Evolutionary conservation across 2,113 vertebrate species (phyloP).

Genomic region (Monopterus albus): DNA sequence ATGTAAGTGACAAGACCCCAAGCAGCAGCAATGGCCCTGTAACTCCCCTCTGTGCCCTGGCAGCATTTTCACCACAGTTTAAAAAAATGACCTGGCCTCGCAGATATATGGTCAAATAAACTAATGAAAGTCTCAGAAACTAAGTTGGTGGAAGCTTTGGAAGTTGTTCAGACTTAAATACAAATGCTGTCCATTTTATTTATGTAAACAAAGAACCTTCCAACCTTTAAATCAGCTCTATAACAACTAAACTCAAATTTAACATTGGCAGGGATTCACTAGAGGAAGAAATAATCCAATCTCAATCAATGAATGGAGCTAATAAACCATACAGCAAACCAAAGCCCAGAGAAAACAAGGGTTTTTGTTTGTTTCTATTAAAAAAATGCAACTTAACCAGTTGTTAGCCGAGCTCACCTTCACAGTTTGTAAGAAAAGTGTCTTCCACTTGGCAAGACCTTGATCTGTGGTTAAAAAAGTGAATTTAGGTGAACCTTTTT

Average conservation of each 20-base stretch:
- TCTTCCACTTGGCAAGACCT: too few relatives aligned
- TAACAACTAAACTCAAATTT: not conserved
- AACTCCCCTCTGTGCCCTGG: not conserved
- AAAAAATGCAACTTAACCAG: not conserved
- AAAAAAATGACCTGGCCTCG: slow-evolving; percentile 12
- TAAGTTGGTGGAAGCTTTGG: not conserved
- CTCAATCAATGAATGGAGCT: not conserved
- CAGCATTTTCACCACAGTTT: slow-evolving; percentile 1
- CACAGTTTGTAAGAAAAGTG: too few relatives aligned
- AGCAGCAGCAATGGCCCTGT: not conserved
- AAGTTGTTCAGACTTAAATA: not conserved
- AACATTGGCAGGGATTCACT: slow-evolving; percentile 3
- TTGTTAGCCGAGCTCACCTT: not conserved
- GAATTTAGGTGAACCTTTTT: too few relatives aligned
- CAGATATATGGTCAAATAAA: not conserved
- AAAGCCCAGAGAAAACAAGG: not conserved
- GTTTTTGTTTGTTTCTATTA: too few relatives aligned
- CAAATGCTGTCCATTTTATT: not conserved
- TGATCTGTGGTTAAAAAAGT: too few relatives aligned
- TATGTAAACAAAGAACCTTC: not conserved
- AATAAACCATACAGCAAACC: slow-evolving; percentile 8
- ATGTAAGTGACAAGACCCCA: not conserved
- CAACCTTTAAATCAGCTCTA: not conserved
- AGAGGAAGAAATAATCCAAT: slow-evolving; percentile 16
- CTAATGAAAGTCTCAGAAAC: not conserved